phyloP scores from a whole-genome alignment of 2,888 invertebrate genomes.

The Cosmopolites sordidus region DNA sequence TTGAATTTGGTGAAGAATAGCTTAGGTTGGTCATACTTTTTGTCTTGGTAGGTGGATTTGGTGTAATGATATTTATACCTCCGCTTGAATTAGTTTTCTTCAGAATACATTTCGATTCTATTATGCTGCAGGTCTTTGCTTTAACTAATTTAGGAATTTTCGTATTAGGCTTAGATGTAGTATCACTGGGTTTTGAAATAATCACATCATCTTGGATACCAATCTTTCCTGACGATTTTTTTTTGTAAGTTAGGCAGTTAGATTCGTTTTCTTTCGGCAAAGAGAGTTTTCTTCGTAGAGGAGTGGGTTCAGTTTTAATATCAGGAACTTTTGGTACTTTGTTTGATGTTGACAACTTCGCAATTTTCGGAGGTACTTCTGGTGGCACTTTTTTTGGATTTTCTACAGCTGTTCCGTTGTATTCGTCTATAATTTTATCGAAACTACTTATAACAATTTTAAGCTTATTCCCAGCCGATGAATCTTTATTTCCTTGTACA shows the following conservation, averaged over 20 bases:
- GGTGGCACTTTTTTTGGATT: conserved; percentile 24
- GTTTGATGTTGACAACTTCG: neutral
- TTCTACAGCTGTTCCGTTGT: conserved; percentile 28
- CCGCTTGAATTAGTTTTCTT: conserved; percentile 57
- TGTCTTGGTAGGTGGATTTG: conserved; percentile 31
- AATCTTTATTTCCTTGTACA: conserved; percentile 24
- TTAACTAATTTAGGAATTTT: conserved; percentile 60
- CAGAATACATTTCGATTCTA: conserved; percentile 64
- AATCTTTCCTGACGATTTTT: neutral
- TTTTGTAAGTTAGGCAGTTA: neutral
- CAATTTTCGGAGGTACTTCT: conserved; percentile 1
- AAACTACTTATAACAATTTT: conserved; percentile 53
- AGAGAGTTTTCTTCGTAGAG: neutral
- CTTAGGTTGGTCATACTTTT: conserved; percentile 39
- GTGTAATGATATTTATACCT: conserved; percentile 29
- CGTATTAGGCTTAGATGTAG: conserved; percentile 16
- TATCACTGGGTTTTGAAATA: neutral
- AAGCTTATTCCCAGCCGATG: conserved; percentile 41
- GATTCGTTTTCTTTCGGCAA: neutral
- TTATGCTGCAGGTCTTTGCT: conserved; percentile 67
- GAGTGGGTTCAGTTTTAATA: neutral
- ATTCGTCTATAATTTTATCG: conserved; percentile 53
- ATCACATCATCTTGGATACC: neutral
- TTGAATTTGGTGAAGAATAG: conserved; percentile 15
- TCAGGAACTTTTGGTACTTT: neutral